These are phyloP conservation scores for Sarcophaga rosellei DNA, from an alignment of 2,888 invertebrate genomes.

Conservation along the genomic window DNA sequence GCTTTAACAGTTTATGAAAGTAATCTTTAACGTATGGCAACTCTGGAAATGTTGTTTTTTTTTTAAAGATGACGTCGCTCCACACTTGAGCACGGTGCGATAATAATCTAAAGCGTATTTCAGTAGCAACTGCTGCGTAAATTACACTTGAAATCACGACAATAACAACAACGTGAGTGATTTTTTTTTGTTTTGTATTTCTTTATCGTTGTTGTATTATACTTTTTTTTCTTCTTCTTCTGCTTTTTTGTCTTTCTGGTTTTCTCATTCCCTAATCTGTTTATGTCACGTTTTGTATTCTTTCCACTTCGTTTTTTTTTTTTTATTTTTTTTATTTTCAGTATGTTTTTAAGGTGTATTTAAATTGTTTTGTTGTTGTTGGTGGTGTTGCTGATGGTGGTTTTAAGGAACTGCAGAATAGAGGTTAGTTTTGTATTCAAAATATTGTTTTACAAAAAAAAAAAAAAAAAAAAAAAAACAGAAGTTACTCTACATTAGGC, in stretches of 20 bases:
- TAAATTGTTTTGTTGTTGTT: constrained; percentile 38
- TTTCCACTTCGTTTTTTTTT: constrained; percentile 44
- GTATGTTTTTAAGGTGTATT: constrained; percentile 48
- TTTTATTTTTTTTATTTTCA: constrained; percentile 5
- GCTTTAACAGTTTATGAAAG: too few species aligned
- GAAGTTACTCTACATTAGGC: constrained; percentile 52
- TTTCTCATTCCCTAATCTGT: constrained; percentile 68
- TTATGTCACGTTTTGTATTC: constrained; percentile 71
- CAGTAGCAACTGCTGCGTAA: constrained; percentile 81
- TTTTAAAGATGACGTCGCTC: constrained; percentile 66
- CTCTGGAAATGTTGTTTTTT: constrained; percentile 23
- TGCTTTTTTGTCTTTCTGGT: constrained; percentile 29
- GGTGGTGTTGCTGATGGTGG: constrained; percentile 8
- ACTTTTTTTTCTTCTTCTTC: constrained; percentile 39
- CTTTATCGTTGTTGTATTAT: constrained; percentile 45
- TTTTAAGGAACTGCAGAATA: constrained; percentile 3
- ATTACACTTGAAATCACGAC: constrained; percentile 77
- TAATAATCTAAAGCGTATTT: constrained; percentile 81
- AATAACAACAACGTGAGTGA: constrained; percentile 62
- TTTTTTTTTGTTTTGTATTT: constrained; percentile 36
- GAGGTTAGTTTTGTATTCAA: constrained; percentile 46
- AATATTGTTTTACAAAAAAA: constrained; percentile 1
- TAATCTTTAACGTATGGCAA: constrained; percentile 30
- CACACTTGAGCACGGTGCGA: constrained; percentile 72
- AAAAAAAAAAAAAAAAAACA: too few species aligned